Evolutionary conservation across 2,888 invertebrate genomes (phyloP).

Genomic region (Amphipoea oculea): DNA sequence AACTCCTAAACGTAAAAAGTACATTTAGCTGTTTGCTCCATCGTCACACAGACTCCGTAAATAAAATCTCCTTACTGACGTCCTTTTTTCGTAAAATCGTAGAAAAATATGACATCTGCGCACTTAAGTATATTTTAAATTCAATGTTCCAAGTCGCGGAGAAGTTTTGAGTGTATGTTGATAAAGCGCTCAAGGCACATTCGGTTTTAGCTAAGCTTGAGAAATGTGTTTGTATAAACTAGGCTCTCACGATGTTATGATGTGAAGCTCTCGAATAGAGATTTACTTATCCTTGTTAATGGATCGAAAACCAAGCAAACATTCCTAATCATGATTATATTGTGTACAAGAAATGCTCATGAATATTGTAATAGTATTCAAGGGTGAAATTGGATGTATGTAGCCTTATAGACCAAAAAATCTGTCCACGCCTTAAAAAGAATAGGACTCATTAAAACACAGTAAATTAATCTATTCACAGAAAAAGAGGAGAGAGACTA

Average conservation of each 20-base stretch:
- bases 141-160: slow-evolving; percentile 46
- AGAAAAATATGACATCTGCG: slow-evolving; percentile 50
- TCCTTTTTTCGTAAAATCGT: slow-evolving; percentile 30
- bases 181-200: slow-evolving; percentile 46
- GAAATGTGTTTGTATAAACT: slow-evolving; percentile 50
- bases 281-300: slow-evolving; percentile 27
- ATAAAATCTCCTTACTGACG: slow-evolving; percentile 33
- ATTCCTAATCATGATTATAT: not conserved
- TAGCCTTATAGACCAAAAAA: not conserved
- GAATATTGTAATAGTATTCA: not conserved
- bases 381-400: not conserved
- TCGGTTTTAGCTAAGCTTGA: slow-evolving; percentile 49
- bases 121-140: slow-evolving; percentile 46
- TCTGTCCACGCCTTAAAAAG: not conserved
- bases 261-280: slow-evolving; percentile 18
- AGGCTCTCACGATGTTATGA: slow-evolving; percentile 24
- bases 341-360: not conserved
- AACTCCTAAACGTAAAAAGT: slow-evolving; percentile 47
- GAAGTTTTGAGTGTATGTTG: slow-evolving; percentile 54
- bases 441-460: not conserved
- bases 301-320: slow-evolving; percentile 2
- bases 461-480: not conserved
- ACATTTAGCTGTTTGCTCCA: slow-evolving; percentile 49
- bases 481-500: not conserved
- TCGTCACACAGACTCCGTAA: slow-evolving; percentile 44